Conservation (phyloP, 2,888 invertebrate species). For the Lagria hirta region DNA sequence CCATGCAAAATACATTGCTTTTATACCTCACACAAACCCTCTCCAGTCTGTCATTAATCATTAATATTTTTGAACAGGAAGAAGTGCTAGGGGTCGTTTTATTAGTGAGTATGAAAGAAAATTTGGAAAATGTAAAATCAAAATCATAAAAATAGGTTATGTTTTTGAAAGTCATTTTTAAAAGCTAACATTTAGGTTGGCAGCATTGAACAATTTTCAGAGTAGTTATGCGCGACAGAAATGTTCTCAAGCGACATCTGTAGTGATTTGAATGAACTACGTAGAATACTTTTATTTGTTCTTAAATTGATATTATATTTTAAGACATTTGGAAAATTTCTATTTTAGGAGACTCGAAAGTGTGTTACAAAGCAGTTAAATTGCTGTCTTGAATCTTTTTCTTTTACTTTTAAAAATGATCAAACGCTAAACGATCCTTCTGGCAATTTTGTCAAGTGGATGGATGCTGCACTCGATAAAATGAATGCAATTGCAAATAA, state of each 20-base stretch:
- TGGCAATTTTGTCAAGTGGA: slow-evolving; percentile 46
- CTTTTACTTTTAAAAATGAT: slow-evolving; percentile 26
- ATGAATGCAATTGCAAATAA: slow-evolving; percentile 40
- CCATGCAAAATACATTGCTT: slow-evolving; percentile 22
- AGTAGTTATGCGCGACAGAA: too few species aligned
- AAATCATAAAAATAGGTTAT: too few species aligned
- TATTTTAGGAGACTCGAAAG: slow-evolving; percentile 37
- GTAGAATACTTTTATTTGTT: too few species aligned
- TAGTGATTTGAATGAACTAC: too few species aligned
- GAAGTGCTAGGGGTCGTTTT: slow-evolving; percentile 24
- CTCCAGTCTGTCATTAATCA: slow-evolving; percentile 31
- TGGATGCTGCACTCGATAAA: slow-evolving; percentile 47
- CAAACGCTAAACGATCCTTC: slow-evolving; percentile 23
- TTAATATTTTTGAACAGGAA: slow-evolving; percentile 34
- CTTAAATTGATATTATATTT: too few species aligned
- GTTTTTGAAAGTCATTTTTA: too few species aligned
- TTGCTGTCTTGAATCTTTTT: slow-evolving; percentile 37
- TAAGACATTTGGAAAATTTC: slow-evolving; percentile 2
- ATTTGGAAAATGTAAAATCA: too few species aligned
- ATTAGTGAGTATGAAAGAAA: slow-evolving; percentile 31
- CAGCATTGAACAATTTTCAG: too few species aligned
- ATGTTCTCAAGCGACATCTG: too few species aligned
- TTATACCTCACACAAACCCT: slow-evolving; percentile 33
- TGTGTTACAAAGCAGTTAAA: slow-evolving; percentile 38
- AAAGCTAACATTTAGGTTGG: too few species aligned